A percentile compares a stretch with the other conserved stretches of the same genome.
Conservation (phyloP, 2,888 invertebrate species). For the Amiota mariae region DNA sequence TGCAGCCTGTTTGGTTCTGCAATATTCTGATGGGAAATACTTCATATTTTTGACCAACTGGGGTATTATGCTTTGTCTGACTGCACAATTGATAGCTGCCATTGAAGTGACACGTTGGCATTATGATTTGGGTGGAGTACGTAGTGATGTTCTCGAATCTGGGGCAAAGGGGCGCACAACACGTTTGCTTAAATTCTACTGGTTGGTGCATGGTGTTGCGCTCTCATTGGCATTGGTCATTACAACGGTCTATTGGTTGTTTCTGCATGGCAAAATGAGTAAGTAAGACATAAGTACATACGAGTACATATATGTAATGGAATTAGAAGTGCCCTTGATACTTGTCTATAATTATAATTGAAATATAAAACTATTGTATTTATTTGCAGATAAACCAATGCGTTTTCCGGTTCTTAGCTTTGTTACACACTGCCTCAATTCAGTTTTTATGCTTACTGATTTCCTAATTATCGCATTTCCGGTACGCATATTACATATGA, state of each 20-base stretch:
- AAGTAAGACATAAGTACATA: constrained; percentile 50
- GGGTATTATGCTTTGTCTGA: constrained; percentile 68
- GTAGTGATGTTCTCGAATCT: constrained; percentile 53
- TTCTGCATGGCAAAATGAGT: constrained; percentile 70
- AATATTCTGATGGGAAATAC: constrained; percentile 64
- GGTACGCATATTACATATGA: constrained; percentile 78
- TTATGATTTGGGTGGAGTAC: constrained; percentile 58
- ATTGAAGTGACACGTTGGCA: constrained; percentile 71
- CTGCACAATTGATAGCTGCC: constrained; percentile 67
- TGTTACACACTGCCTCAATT: constrained; percentile 84
- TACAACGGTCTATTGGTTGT: constrained; percentile 83
- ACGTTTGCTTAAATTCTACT: constrained; percentile 76
- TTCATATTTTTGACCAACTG: constrained; percentile 73
- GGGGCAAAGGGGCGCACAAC: constrained; percentile 60
- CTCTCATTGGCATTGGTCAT: constrained; percentile 81
- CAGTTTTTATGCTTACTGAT: constrained; percentile 82
- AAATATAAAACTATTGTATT: too few species aligned
- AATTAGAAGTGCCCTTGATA: too few species aligned
- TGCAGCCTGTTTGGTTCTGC: constrained; percentile 57
- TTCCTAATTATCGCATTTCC: constrained; percentile 83
- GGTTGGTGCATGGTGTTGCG: constrained; percentile 81
- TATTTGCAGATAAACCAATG: constrained; percentile 76
- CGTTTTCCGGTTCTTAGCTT: constrained; percentile 80
- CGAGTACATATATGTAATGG: too few species aligned
- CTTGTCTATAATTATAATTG: too few species aligned